Percentiles rank a stretch among this genome's conserved stretches.
Conservation (phyloP, 1,140 invertebrate genomes). For the Bombus waltoni region DNA sequence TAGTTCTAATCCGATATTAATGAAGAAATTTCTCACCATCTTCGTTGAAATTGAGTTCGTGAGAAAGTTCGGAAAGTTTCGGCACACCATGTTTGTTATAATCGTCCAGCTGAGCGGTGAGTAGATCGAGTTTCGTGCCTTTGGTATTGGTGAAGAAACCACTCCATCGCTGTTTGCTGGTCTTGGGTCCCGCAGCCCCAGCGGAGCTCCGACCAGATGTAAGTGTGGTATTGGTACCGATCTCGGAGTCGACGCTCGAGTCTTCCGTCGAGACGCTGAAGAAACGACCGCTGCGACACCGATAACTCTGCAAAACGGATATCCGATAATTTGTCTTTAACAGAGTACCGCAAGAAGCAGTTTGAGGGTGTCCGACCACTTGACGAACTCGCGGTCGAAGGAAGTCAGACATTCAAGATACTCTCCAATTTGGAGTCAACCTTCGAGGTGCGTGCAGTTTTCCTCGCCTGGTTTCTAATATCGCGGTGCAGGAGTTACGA, state of each 20-base stretch:
- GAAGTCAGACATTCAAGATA: background rate
- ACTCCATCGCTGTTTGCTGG: conserved; percentile 86
- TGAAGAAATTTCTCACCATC: conserved; percentile 75
- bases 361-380: background rate
- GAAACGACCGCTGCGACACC: conserved; percentile 83
- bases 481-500: background rate
- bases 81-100: conserved; percentile 88
- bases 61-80: conserved; percentile 75
- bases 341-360: background rate
- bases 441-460: background rate
- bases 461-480: background rate
- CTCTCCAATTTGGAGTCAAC: background rate
- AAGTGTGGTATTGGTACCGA: conserved; percentile 69
- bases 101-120: conserved; percentile 86
- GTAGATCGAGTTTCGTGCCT: conserved; percentile 85
- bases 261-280: conserved; percentile 87
- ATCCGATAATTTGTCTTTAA: background rate
- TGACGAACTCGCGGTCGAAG: background rate
- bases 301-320: conserved; percentile 80
- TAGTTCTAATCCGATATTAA: background rate
- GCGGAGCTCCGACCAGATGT: conserved; percentile 72
- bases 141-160: conserved; percentile 87
- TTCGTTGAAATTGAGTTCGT: conserved; percentile 77
- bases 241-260: conserved; percentile 79
- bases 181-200: conserved; percentile 74